A percentile compares a stretch with the other conserved stretches of the same genome.
Evolutionary conservation across 92 coral and sea anemone species (phyloP).

Genomic region (Paramuricea clavata): DNA sequence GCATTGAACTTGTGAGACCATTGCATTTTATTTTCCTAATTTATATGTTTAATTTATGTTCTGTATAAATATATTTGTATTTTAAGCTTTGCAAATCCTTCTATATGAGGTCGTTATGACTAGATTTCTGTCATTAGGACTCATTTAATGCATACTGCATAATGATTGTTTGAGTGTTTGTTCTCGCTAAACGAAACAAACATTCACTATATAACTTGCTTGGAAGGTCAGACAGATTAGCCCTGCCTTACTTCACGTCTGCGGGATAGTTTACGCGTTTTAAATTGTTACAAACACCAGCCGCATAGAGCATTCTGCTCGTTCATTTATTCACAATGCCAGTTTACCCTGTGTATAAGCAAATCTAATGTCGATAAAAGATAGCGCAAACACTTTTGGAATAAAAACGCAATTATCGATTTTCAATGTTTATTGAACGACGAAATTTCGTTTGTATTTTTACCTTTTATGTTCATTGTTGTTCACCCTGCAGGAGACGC

Average conservation of each 20-base stretch:
- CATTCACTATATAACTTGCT: background rate
- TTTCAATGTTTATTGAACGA: background rate
- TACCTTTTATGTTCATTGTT: background rate
- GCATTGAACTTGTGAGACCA: too few species aligned
- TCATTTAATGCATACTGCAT: background rate
- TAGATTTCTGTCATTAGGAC: background rate
- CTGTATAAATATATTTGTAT: background rate
- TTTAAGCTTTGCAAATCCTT: background rate
- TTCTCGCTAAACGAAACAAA: background rate
- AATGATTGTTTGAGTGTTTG: background rate
- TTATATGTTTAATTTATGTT: background rate
- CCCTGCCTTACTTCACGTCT: background rate
- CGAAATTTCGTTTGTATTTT: constrained; percentile 17
- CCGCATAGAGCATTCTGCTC: too few species aligned
- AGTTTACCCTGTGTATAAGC: background rate
- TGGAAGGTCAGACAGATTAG: constrained; percentile 13
- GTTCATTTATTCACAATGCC: background rate
- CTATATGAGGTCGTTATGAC: background rate
- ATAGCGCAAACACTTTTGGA: background rate
- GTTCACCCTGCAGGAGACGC: background rate
- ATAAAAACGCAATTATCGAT: background rate
- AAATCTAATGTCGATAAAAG: background rate
- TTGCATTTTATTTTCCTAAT: background rate
- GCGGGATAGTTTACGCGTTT: constrained; percentile 19
- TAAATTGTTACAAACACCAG: background rate